Base-by-base conservation (phyloP, 2,888 invertebrate genomes). In the Agrotis puta region DNA sequence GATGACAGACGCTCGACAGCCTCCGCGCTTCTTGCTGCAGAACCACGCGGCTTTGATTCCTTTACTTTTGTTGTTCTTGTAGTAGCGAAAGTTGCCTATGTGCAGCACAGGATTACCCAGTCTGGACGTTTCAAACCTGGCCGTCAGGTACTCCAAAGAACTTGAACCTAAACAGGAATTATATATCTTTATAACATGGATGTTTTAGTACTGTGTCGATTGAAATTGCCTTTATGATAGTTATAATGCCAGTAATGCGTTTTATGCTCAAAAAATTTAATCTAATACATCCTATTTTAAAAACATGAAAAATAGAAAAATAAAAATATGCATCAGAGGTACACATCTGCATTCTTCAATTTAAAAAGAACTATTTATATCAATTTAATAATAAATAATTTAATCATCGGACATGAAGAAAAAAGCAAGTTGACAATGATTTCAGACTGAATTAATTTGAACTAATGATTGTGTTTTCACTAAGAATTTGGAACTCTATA, bases 1-100 rank as follows among this genome's bases (percentile, higher is more conserved):
- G 0, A 83, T 75, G 39, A 92, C 77, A 4, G 85, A 72, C 3
- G 90, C 92, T 6, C 85, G 85, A 68, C 92, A 92, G 4, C 89
- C 88, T 3, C 0, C 4, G 16, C 63, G 48, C 48, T 64, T 58
- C 39, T 27, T 79, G 64, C 79, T 65, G 54, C 85, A 86, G 27
- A 86, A 84, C 84, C 87, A 65, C 5, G 61, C 20, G 2, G 68
- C 63, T 63, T 85, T 85, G 53, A 50, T 50, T 68, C 90, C 76
- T 22, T 53, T 69, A 48, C 78, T 84, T 50, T 79, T 67, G 53
- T 77, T 67, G 48, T 85, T 80, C 67, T 75, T 78, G 65, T 85
- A 79, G 22, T 83, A 81, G 20, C 84, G 81, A 62, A 67, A 85
- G 11, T 62, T 73, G 20, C 78, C 78, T 27, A 85, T 54, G 7